Evolutionary conservation across 2,888 invertebrate species (phyloP), one percentile per base, ranked within the genome.

Genomic region (Axea sp.): DNA sequence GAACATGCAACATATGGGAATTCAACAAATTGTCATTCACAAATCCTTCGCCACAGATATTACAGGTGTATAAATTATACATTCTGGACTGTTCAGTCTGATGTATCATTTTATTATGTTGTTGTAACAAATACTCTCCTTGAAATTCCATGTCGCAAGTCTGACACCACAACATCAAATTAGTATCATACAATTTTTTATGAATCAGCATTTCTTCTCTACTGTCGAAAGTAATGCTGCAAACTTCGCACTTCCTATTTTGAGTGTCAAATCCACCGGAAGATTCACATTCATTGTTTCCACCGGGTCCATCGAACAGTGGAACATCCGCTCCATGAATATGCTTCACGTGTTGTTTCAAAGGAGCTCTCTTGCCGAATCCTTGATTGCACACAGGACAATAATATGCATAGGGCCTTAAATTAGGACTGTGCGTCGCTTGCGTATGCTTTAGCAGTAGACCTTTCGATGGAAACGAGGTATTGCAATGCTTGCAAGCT

Each of bases 101-200:
- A 26, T 75, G 75, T 5, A 72, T 64, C 57, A 75, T 45, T 33
- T 75, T 62, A 8, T 51, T 68, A 12, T 75, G 75, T 6, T 68
- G 72, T 3, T 49, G 9, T 11, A 75, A 9, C 7, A 59, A 1
- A 24, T 35, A 72, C 14, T 68, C 62, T 3, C 75, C 75, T 9
- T 53, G 31, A n/a, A 75, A 72, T 22, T 45, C 26, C 57, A 68
- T 62, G 3, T 51, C 19, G 9, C 75, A 75, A 9, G 0, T 28
- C 6, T 11, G 24, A 57, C 75, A 72, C 31, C 31, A 51, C 0
- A 43, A 9, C 1, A 37, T 15, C 0, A 64, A 9, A 14, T 4
- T 62, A 1, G 37, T 8, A n/a, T 75, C 47, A 8, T 72, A 72
- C 1, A 53, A 37, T 11, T 72, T 67, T 1, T 30, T 24, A 28